Conservation (phyloP, 2,113 vertebrate genomes). For the Oryctolagus cuniculus region DNA sequence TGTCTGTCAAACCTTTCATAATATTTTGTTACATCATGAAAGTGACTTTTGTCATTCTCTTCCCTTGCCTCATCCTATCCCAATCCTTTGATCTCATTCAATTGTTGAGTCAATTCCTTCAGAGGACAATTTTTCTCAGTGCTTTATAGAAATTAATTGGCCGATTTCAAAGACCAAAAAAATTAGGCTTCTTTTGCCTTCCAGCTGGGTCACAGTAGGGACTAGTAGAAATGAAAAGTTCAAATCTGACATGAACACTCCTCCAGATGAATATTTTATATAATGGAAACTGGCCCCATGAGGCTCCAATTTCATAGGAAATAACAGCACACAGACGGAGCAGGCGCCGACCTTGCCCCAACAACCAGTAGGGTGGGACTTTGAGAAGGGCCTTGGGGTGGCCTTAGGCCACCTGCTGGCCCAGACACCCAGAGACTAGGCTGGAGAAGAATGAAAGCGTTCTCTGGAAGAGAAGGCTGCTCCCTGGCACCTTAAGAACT, state of each 20-base stretch:
- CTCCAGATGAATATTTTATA: not conserved
- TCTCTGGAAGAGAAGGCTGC: not conserved
- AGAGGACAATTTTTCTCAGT: not conserved
- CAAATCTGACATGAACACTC: not conserved
- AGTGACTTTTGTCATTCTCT: not conserved
- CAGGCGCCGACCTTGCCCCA: not conserved
- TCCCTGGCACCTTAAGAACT: not conserved
- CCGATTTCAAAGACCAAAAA: slow-evolving; percentile 29
- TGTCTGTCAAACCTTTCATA: not conserved
- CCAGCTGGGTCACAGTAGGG: not conserved
- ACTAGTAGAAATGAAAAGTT: slow-evolving; percentile 15
- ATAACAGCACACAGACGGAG: not conserved
- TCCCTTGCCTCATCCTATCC: not conserved
- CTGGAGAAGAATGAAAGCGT: not conserved
- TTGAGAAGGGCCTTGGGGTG: not conserved
- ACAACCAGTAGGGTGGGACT: not conserved
- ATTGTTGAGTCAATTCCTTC: not conserved
- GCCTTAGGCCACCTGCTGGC: not conserved
- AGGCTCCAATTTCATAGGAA: not conserved
- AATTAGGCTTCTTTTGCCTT: not conserved
- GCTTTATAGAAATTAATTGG: not conserved
- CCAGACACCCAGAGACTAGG: not conserved
- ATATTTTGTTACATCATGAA: not conserved
- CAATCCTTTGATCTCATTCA: not conserved
- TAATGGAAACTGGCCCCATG: not conserved